These are phyloP conservation scores for Philhelius pedissequus DNA, from an alignment of 2,888 invertebrate species.

Conservation along the genomic window DNA sequence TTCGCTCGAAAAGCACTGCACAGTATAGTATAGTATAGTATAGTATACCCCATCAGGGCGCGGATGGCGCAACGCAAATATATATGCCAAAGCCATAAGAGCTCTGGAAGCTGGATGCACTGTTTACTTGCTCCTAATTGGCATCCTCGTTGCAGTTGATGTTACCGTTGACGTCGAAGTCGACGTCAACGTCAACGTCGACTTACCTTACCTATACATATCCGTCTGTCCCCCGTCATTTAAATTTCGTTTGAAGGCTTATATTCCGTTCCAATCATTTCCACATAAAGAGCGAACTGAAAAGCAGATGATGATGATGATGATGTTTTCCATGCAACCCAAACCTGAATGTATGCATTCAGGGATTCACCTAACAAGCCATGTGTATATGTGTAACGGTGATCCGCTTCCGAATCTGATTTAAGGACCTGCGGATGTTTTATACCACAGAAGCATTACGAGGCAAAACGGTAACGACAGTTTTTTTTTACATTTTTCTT, in stretches of 20 bases:
- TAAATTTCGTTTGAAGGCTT: conserved; percentile 67
- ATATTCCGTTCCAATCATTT: conserved; percentile 59
- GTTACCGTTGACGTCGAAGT: conserved; percentile 6
- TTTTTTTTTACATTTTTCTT: background rate
- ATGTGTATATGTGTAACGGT: conserved; percentile 59
- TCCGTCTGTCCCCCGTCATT: conserved; percentile 43
- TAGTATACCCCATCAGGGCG: background rate
- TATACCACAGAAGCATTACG: conserved; percentile 39
- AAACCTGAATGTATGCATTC: conserved; percentile 1
- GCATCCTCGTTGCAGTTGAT: conserved; percentile 55
- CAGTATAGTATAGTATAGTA: no score
- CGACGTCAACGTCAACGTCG: background rate
- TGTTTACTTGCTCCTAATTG: conserved; percentile 67
- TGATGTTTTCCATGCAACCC: conserved; percentile 25
- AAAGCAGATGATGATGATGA: conserved; percentile 49
- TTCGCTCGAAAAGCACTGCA: conserved; percentile 29
- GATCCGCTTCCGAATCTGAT: conserved; percentile 61
- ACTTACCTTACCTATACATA: background rate
- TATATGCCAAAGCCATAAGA: conserved; percentile 20
- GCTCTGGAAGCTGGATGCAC: conserved; percentile 30
- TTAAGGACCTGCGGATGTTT: conserved; percentile 53
- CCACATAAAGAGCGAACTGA: conserved; percentile 50
- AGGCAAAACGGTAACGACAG: conserved; percentile 14
- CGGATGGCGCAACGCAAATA: conserved; percentile 44
- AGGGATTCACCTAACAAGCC: conserved; percentile 46